Evolutionary conservation across 2,888 invertebrate genomes (phyloP).

Genomic region (Calameuta idolon): DNA sequence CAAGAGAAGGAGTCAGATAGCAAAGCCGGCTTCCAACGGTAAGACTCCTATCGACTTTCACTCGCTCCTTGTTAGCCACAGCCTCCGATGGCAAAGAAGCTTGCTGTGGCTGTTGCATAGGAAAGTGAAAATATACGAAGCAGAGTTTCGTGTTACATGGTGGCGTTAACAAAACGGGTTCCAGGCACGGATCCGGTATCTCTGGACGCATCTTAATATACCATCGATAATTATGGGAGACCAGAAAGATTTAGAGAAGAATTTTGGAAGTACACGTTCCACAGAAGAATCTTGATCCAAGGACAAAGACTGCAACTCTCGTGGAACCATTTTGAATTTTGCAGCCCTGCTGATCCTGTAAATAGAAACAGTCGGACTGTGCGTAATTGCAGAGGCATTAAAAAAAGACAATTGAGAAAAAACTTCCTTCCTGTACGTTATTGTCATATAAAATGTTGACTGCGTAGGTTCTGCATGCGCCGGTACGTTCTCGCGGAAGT

Average conservation of each 20-base stretch:
- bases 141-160: neutral
- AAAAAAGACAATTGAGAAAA: neutral
- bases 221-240: neutral
- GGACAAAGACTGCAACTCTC: too few species aligned
- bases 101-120: neutral
- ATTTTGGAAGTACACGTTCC: neutral
- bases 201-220: neutral
- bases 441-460: neutral
- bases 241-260: neutral
- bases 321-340: neutral
- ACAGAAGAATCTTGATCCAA: too few species aligned
- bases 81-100: neutral
- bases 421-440: neutral
- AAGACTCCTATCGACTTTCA: neutral
- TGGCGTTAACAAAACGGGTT: neutral
- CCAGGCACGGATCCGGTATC: neutral
- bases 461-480: neutral
- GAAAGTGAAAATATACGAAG: neutral
- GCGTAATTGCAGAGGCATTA: neutral
- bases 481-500: neutral
- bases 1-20: constrained; percentile 1
- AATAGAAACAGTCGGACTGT: neutral
- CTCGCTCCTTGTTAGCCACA: neutral
- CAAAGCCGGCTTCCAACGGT: constrained; percentile 1
- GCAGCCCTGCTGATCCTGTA: neutral